Conservation (phyloP, 2,113 vertebrate species). For the Ictalurus furcatus region DNA sequence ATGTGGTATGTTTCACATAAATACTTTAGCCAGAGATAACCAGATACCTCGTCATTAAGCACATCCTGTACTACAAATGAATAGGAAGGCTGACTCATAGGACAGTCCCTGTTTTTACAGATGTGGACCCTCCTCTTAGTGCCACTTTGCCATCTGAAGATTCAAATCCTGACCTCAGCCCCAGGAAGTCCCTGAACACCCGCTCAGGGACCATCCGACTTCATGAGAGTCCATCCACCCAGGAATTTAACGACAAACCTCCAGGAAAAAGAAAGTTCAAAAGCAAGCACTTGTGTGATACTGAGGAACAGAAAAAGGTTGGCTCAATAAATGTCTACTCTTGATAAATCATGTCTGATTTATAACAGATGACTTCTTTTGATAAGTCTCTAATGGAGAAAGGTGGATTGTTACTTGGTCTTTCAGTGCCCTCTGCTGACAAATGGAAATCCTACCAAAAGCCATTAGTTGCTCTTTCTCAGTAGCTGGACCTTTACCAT, state of each 20-base stretch:
- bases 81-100: not conserved
- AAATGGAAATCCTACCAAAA: constrained; percentile 33
- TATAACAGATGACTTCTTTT: not conserved
- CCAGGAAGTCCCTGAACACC: constrained; percentile 65
- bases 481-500: constrained; percentile 44
- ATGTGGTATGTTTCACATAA: not conserved
- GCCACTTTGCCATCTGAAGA: constrained; percentile 45
- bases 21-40: not conserved
- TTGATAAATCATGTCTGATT: not conserved
- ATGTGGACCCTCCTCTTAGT: constrained; percentile 62
- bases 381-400: not conserved
- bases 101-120: constrained; percentile 59
- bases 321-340: not conserved
- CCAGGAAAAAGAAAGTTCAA: constrained; percentile 98
- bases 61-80: not conserved
- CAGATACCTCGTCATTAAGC: not conserved
- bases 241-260: constrained; percentile 85
- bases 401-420: constrained; percentile 48
- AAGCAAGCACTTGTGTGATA: constrained; percentile 89
- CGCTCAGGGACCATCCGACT: constrained; percentile 71
- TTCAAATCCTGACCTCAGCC: constrained; percentile 62
- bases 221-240: constrained; percentile 69
- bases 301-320: constrained; percentile 85
- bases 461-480: constrained; percentile 12
- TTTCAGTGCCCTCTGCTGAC: constrained; percentile 72